A percentile compares a stretch with the other conserved stretches of the same genome.
phyloP scores from a whole-genome alignment of 2,113 vertebrate genomes.

The Myocastor coypus region DNA sequence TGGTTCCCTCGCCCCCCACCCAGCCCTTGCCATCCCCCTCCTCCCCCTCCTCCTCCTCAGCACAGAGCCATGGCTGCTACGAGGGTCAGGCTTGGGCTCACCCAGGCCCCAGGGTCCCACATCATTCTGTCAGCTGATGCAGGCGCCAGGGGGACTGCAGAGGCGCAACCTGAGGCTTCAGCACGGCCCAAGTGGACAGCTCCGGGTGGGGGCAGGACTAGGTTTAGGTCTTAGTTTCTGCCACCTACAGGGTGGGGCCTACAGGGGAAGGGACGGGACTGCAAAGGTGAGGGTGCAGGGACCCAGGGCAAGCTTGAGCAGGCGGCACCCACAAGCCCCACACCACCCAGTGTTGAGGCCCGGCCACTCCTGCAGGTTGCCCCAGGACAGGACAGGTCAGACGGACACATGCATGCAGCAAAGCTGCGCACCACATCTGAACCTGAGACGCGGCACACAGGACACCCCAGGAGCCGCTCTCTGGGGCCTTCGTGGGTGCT shows the following conservation, averaged over 20 bases:
- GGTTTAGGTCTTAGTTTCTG: too few species aligned
- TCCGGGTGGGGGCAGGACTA: background rate
- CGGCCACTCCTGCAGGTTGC: background rate
- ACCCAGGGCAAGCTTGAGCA: background rate
- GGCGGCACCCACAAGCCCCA: background rate
- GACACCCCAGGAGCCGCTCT: background rate
- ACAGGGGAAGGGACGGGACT: accelerated
- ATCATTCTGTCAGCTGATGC: background rate
- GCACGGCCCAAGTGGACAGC: constrained; percentile 64
- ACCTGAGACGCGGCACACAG: background rate
- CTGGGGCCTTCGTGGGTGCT: background rate
- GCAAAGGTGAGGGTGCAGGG: too few species aligned
- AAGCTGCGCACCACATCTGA: accelerated
- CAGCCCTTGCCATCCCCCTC: background rate
- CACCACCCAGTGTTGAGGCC: background rate
- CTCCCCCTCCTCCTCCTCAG: background rate
- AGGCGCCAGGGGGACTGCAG: accelerated
- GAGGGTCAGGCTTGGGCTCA: background rate
- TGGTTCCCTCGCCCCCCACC: background rate
- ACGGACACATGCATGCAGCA: too few species aligned
- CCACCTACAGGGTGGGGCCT: background rate
- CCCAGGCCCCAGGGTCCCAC: accelerated
- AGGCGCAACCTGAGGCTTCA: background rate
- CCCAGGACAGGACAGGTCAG: background rate
- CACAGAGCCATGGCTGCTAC: accelerated